Percentiles rank a stretch among this genome's conserved stretches.
Evolutionary conservation across 1,140 invertebrate genomes (phyloP).

Genomic region (Ridgeia piscesae): DNA sequence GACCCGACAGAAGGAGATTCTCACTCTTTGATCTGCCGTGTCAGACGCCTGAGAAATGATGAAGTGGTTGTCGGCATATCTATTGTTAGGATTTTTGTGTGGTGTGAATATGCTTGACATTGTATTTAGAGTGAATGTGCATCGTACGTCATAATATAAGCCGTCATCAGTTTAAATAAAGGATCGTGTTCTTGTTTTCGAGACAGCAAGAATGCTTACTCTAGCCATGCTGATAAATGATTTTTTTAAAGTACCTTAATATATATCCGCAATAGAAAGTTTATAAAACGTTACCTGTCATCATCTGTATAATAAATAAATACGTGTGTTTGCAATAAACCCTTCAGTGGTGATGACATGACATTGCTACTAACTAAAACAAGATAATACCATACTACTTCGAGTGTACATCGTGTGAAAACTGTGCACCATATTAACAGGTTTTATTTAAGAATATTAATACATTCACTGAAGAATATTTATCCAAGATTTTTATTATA

Average conservation of each 20-base stretch:
- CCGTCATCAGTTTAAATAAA: not conserved
- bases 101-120: not conserved
- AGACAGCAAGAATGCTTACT: not conserved
- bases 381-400: not conserved
- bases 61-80: not conserved
- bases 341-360: not conserved
- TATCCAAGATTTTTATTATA: too few species aligned
- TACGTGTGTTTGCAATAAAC: not conserved
- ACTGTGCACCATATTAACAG: not conserved
- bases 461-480: not conserved
- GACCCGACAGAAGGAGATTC: conserved; percentile 10
- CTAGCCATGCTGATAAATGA: not conserved
- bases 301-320: not conserved
- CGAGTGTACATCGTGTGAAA: not conserved
- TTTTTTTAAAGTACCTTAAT: not conserved
- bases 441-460: not conserved
- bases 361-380: not conserved
- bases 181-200: not conserved
- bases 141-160: too few species aligned
- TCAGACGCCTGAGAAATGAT: not conserved
- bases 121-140: not conserved
- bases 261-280: not conserved
- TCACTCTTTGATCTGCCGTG: not conserved
- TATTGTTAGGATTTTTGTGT: too few species aligned
- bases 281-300: not conserved